Base-by-base conservation (phyloP, 2,797 vertebrate species). In the Toxotes lorentzi region DNA sequence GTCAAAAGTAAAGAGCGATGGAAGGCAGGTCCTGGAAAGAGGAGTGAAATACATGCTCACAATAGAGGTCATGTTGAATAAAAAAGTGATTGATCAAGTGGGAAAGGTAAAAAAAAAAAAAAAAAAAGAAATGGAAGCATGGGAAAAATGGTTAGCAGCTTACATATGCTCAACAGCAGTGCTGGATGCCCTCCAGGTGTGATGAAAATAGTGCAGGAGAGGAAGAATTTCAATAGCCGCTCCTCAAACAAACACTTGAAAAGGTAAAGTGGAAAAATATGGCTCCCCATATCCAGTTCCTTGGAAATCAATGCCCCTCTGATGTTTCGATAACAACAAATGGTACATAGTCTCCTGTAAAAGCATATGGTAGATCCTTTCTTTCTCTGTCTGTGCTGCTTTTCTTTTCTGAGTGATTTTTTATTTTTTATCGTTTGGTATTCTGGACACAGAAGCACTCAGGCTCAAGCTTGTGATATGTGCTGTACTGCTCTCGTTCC, bases 161-260 rank as follows among this genome's bases (percentile, higher is more conserved):
- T 65, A 81, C 78, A 73, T 83, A 79, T 88, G 87, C 89, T 86
- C 60, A 72, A 76, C 79, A 64, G 83, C 70, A 40, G 79, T 2
- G 75, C 76, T 73, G 77, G 65, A 83, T 81, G 78, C 87, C 90
- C 87, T 91, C 64, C 81, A 89, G 91, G 81, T 84, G 79, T 41
- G 86, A 82, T 87, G 83, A 50, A 89, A 92, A 93, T 91, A 92
- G 89, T 73, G 79, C 67, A 82, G 85, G 73, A 81, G 58, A 87
- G 87, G 81, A 88, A 89, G 79, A 50, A 76, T 91, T 89, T 91
- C 82, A 87, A 85, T 84, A 70, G 57, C 56, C 1, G 12, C 59
- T 41, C 63, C 78, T 92, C 85, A 92, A 84, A 90, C 82, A 90
- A 86, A 88, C 71, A 81, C 83, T 89, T 88, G 83, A 86, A 89